These are phyloP conservation scores for Gnathonemus echidnorhynchus DNA, from an alignment of 2,113 vertebrate species.

Conservation along the genomic window DNA sequence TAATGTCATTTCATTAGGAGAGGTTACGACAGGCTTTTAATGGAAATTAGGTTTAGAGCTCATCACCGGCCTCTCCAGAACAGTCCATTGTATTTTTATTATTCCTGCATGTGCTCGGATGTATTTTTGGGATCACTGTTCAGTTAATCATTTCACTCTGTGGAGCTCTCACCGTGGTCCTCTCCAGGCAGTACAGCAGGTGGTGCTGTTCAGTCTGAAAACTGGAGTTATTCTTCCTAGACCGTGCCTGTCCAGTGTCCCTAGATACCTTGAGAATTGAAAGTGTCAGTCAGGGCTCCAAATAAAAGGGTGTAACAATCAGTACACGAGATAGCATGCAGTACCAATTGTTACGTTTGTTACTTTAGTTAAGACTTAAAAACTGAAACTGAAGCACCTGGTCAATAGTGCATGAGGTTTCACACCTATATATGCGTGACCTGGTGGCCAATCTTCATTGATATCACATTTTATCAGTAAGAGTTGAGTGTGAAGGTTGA, in stretches of 20 bases:
- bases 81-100: neutral
- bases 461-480: neutral
- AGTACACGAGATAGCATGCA: neutral
- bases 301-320: neutral
- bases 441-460: too few species aligned
- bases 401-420: neutral
- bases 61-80: neutral
- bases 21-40: neutral
- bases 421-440: neutral
- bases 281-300: neutral
- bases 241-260: neutral
- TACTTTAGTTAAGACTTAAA: neutral
- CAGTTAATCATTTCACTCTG: neutral
- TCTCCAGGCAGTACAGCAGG: slow-evolving; percentile 16
- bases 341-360: neutral
- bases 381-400: neutral
- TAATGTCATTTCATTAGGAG: neutral
- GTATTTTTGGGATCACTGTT: neutral
- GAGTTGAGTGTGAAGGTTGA: neutral
- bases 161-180: slow-evolving; percentile 19
- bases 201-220: slow-evolving; percentile 13
- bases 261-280: neutral
- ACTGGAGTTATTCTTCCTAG: neutral
- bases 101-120: neutral
- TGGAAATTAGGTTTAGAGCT: neutral